Conservation (phyloP, 2,113 vertebrate species). For the Hippocampus zosterae region DNA sequence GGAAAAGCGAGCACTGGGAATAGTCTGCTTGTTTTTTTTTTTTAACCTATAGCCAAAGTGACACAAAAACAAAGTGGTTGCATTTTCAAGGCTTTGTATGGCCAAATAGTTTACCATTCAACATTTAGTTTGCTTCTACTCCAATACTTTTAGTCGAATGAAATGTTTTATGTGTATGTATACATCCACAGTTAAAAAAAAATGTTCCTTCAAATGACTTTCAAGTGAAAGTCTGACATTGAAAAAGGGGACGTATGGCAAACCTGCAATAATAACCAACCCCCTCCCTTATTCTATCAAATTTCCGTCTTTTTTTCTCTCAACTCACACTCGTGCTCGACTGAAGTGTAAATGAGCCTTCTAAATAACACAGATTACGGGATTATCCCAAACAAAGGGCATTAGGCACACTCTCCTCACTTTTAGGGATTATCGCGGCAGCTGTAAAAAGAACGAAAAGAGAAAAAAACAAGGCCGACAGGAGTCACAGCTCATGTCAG, state of each 20-base stretch:
- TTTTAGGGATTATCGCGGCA: slow-evolving; percentile 75
- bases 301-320: background rate
- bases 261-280: background rate
- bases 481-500: slow-evolving; percentile 61
- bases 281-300: slow-evolving; percentile 6
- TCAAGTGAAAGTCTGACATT: background rate
- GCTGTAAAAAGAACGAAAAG: slow-evolving; percentile 65
- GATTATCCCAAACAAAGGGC: slow-evolving; percentile 78
- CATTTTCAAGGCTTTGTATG: background rate
- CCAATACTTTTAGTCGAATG: background rate
- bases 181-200: background rate
- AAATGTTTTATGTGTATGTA: background rate
- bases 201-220: background rate
- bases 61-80: background rate
- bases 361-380: slow-evolving; percentile 75
- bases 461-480: slow-evolving; percentile 70
- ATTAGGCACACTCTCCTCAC: slow-evolving; percentile 72
- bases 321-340: slow-evolving; percentile 9
- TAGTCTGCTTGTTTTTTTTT: background rate
- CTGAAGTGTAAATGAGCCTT: slow-evolving; percentile 70
- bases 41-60: background rate
- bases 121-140: background rate
- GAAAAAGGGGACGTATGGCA: background rate
- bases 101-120: background rate
- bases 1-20: background rate